phyloP scores from a whole-genome alignment of 92 coral and sea anemone species.

The Plumapathes pennacea region DNA sequence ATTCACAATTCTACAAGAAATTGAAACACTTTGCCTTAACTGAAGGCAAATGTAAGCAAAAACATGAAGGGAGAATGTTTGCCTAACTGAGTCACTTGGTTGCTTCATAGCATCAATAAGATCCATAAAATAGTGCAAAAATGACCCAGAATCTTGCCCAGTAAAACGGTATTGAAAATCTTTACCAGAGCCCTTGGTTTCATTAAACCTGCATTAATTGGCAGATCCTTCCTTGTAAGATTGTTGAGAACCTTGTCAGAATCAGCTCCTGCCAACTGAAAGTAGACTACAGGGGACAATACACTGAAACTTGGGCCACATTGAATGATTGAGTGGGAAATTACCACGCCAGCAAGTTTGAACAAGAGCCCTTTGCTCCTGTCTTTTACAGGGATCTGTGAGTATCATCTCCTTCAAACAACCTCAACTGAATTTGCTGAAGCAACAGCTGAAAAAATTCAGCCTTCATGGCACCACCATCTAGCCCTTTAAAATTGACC shows the following conservation, averaged over 20 bases:
- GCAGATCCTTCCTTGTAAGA: conserved; percentile 10
- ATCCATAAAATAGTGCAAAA: conserved; percentile 36
- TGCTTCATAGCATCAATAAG: conserved; percentile 37
- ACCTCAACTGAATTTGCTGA: conserved; percentile 38
- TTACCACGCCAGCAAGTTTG: conserved; percentile 26
- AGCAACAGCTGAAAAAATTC: conserved; percentile 52
- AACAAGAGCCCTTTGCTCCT: conserved; percentile 42
- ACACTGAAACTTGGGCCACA: conserved; percentile 20
- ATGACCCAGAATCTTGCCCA: conserved; percentile 40
- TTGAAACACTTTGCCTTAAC: conserved; percentile 33
- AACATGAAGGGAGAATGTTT: conserved; percentile 34
- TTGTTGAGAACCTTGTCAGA: conserved; percentile 11
- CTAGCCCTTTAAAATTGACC: conserved; percentile 58
- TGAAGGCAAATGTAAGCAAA: conserved; percentile 35
- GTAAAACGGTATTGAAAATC: conserved; percentile 43
- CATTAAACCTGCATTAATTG: conserved; percentile 45
- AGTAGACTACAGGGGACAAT: conserved; percentile 29
- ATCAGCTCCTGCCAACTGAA: conserved; percentile 23
- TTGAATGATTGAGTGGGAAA: conserved; percentile 31
- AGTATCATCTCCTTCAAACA: conserved; percentile 44
- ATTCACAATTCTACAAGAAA: conserved; percentile 36
- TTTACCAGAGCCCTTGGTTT: conserved; percentile 11
- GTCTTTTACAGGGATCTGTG: conserved; percentile 43
- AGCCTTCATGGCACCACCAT: conserved; percentile 50
- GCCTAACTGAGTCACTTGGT: conserved; percentile 24